phyloP scores from a whole-genome alignment of 37 sponge, comb jelly and placozoan genomes.

The Eunapius fragilis region DNA sequence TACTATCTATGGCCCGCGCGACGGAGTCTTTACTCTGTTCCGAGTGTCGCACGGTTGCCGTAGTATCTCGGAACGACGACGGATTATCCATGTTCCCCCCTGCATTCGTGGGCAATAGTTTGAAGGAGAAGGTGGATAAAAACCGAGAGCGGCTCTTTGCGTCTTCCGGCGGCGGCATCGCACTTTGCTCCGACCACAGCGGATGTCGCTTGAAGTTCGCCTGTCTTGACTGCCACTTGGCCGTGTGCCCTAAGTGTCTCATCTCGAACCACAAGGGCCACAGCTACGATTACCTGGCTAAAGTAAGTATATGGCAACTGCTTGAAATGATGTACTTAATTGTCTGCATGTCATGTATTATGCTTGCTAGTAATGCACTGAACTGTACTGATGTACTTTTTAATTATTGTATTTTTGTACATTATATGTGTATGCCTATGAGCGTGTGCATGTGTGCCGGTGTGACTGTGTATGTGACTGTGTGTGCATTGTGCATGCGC shows the following conservation, averaged over 20 bases:
- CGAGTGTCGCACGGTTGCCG: background rate
- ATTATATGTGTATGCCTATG: background rate
- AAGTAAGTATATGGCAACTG: background rate
- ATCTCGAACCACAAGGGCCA: background rate
- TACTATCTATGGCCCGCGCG: no score
- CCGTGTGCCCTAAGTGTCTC: background rate
- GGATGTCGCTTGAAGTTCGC: background rate
- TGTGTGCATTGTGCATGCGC: no score
- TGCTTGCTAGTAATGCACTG: no score
- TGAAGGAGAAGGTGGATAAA: background rate
- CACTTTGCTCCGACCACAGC: background rate
- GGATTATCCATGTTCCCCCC: background rate
- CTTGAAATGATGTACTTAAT: no score
- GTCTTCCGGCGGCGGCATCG: no score
- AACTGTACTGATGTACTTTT: no score
- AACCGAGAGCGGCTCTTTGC: background rate
- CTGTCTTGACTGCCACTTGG: background rate
- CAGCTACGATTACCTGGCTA: background rate
- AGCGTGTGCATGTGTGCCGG: background rate
- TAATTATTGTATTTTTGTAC: no score
- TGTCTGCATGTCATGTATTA: no score
- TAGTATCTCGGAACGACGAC: background rate
- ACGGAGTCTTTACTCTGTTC: no score
- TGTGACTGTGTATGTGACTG: background rate
- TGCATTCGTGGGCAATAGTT: background rate